Evolutionary conservation across 2,888 invertebrate genomes (phyloP).

Genomic region (Agrilus mali): DNA sequence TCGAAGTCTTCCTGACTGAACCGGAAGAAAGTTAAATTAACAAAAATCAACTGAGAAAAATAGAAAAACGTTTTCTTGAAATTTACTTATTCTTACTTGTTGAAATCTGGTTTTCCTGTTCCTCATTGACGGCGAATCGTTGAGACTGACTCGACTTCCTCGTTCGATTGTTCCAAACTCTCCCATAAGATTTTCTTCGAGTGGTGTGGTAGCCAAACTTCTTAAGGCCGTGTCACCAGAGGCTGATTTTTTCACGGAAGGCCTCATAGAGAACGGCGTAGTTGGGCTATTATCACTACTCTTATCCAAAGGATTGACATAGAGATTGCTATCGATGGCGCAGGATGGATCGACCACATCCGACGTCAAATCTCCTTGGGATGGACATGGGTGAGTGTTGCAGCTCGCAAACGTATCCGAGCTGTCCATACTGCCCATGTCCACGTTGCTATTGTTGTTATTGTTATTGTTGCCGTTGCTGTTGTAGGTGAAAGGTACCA

Average conservation of each 20-base stretch:
- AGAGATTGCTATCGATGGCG: constrained; percentile 62
- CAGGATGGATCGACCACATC: constrained; percentile 30
- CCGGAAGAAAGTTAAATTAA: background rate
- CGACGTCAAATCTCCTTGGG: constrained; percentile 44
- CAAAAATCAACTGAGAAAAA: constrained; percentile 36
- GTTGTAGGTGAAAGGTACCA: constrained; percentile 10
- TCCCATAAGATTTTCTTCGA: constrained; percentile 39
- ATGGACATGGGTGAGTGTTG: constrained; percentile 88
- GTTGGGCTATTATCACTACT: constrained; percentile 33
- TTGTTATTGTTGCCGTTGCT: constrained; percentile 17
- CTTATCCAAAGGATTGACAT: constrained; percentile 77
- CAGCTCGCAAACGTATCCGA: constrained; percentile 94
- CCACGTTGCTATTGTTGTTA: constrained; percentile 31
- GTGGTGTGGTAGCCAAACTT: constrained; percentile 47
- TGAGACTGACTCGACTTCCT: constrained; percentile 45
- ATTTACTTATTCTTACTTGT: constrained; percentile 61
- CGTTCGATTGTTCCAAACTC: constrained; percentile 36
- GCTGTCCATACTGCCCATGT: constrained; percentile 53
- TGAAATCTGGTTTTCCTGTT: constrained; percentile 79
- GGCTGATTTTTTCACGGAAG: constrained; percentile 60
- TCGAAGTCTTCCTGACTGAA: constrained; percentile 28
- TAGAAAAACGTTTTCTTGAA: too few relatives aligned
- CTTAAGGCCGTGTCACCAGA: constrained; percentile 65
- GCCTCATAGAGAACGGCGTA: constrained; percentile 26
- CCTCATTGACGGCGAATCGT: constrained; percentile 59